Evolutionary conservation across 2,113 vertebrate genomes (phyloP).

Genomic region (Chaetodon trifascialis): DNA sequence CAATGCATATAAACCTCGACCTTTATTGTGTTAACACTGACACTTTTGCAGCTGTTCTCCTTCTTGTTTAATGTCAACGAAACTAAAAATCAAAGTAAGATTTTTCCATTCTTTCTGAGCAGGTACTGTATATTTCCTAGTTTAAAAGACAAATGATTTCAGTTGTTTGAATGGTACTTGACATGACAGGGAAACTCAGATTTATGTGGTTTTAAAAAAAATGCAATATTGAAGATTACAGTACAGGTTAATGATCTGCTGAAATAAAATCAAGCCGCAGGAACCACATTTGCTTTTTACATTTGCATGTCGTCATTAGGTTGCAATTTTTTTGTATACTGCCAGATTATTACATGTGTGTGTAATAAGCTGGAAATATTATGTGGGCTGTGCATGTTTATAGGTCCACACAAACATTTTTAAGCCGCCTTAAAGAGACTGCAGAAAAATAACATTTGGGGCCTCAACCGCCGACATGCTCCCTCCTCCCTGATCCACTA

Average conservation of each 20-base stretch:
- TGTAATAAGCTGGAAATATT: conserved; percentile 15
- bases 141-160: background rate
- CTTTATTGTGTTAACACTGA: background rate
- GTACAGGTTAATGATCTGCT: background rate
- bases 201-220: background rate
- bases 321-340: conserved; percentile 9
- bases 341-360: conserved; percentile 3
- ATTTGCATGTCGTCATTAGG: conserved; percentile 11
- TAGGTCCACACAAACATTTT: conserved; percentile 55
- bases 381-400: conserved; percentile 57
- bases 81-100: background rate
- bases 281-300: conserved; percentile 20
- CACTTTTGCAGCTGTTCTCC: background rate
- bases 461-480: conserved; percentile 9
- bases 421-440: conserved; percentile 24
- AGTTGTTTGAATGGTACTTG: background rate
- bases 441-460: conserved; percentile 26
- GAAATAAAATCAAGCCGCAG: conserved; percentile 8
- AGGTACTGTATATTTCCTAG: background rate
- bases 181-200: background rate
- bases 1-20: background rate
- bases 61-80: background rate
- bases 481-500: conserved; percentile 20
- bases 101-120: background rate
- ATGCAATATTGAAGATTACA: background rate